Evolutionary conservation across 2,888 invertebrate species (phyloP), one percentile per base, ranked within the genome.

Genomic region (Villa cingulata): DNA sequence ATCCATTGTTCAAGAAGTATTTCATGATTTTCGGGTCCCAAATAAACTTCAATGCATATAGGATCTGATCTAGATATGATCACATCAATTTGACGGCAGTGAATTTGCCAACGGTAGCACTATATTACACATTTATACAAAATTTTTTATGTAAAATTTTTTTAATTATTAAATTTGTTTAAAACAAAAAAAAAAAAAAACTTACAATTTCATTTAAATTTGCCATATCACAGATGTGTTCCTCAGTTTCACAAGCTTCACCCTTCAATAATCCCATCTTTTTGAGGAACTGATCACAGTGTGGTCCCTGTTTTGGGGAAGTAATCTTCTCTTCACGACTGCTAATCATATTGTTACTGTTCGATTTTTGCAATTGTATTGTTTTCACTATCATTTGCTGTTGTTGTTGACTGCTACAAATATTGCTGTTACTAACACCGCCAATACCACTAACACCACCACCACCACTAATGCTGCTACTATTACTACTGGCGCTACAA

Each of bases 281-380:
- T 51, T 62, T 65, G 57, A 70, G 64, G 61, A 70, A 70, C 60
- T 66, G 64, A 62, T 68, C 69, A 64, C 69, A 70, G 62, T 70
- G 70, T 57, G 69, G 68, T 55, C 70, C 70, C 54, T 67, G 67
- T 45, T 65, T 66, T 48, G 66, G 65, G 55, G 61, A 55, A 51
- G 56, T 23, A 29, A 20, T 34, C 41, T 48, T 48, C 20, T 47
- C 45, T n/a, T 42, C 39, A n/a, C 49, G 47, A n/a, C n/a, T n/a
- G n/a, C n/a, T n/a, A n/a, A n/a, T n/a, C n/a, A n/a, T n/a, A 23
- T 42, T 42, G 12, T 12, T 32, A 5, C 12, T 12, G 16, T 36
- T 36, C 7, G 6, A 3, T 36, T 16, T 16, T n/a, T 34, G 34
- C 15, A 19, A 18, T 29, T 42, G 42, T 18, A 42, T 32, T 16